These are phyloP conservation scores for Hypolimnas misippus DNA, from an alignment of 2,888 invertebrate genomes.

Conservation along the genomic window DNA sequence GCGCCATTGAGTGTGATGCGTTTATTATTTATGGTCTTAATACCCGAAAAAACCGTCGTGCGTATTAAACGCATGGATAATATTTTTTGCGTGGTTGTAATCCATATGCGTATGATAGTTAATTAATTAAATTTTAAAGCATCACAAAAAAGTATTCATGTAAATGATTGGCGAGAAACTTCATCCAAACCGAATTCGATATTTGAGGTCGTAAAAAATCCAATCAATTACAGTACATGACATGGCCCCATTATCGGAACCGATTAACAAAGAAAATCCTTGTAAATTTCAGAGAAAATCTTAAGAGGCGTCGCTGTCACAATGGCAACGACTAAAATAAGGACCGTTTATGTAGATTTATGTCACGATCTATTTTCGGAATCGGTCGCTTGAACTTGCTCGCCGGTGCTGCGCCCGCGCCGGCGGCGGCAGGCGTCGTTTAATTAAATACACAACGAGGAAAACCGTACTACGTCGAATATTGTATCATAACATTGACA, in stretches of 20 bases:
- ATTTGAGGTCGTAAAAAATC: not conserved
- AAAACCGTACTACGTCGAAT: not conserved
- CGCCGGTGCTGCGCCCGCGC: constrained; percentile 53
- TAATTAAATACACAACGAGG: no score
- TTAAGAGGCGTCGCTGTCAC: constrained; percentile 44
- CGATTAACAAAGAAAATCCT: constrained; percentile 32
- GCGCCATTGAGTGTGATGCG: no score
- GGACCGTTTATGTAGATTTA: constrained; percentile 78
- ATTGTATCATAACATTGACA: not conserved
- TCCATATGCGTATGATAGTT: no score
- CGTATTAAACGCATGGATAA: no score
- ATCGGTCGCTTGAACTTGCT: constrained; percentile 67
- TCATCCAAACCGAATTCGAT: not conserved
- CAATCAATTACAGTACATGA: constrained; percentile 1
- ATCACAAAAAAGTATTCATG: no score
- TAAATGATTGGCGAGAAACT: not conserved
- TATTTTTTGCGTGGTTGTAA: no score
- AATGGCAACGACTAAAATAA: constrained; percentile 64
- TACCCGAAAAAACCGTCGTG: no score
- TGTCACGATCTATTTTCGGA: constrained; percentile 77
- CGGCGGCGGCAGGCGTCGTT: constrained; percentile 20
- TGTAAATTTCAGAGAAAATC: constrained; percentile 38
- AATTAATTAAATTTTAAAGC: no score
- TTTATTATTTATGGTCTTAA: no score
- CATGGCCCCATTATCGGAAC: constrained; percentile 7